These are phyloP conservation scores for Channa argus DNA, from an alignment of 2,113 vertebrate species.

Conservation along the genomic window DNA sequence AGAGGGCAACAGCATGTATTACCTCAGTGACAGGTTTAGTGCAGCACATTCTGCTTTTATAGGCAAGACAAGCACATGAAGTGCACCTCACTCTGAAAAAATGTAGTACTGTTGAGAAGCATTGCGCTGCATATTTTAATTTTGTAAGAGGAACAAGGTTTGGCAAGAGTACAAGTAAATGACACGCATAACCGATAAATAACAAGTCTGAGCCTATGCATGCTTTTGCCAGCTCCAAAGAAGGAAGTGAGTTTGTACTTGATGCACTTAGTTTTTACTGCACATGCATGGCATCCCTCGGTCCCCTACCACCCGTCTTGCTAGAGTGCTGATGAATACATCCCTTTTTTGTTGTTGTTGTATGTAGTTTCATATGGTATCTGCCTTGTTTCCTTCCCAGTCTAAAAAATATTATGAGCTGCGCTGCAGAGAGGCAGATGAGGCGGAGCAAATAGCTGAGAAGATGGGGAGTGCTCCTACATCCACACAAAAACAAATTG, in stretches of 20 bases:
- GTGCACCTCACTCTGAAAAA: neutral
- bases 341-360: conserved; percentile 23
- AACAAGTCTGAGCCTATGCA: neutral
- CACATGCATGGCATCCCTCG: neutral
- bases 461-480: conserved; percentile 73
- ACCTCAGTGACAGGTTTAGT: neutral
- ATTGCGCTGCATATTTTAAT: neutral
- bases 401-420: conserved; percentile 92
- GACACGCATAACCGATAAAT: no score
- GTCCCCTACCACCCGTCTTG: neutral
- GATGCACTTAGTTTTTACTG: conserved; percentile 11
- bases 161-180: neutral
- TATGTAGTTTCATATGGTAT: conserved; percentile 29
- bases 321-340: no score
- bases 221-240: conserved; percentile 6
- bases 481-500: conserved; percentile 89
- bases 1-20: neutral
- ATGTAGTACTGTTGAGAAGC: neutral
- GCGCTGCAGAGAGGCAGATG: conserved; percentile 91
- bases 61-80: neutral
- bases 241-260: conserved; percentile 38
- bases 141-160: neutral
- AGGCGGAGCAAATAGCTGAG: conserved; percentile 86
- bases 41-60: neutral
- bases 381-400: conserved; percentile 72